Percentiles rank a stretch among this genome's conserved stretches.
Evolutionary conservation across 2,888 invertebrate species (phyloP).

Genomic region (Melanotus villosus): DNA sequence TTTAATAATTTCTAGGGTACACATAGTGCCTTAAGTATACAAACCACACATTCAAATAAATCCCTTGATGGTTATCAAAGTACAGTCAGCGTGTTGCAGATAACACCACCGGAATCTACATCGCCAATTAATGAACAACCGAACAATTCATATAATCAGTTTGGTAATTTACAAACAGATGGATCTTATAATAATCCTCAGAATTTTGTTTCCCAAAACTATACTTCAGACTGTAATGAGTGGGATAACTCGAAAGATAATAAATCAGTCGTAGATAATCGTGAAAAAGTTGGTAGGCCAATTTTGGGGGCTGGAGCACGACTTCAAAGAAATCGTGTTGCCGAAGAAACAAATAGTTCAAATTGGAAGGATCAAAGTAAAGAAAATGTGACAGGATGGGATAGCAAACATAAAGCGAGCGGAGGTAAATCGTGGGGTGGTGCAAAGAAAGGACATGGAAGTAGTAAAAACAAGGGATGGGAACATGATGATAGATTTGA

Average conservation of each 20-base stretch:
- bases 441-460: slow-evolving; percentile 41
- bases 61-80: slow-evolving; percentile 62
- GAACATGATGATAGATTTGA: slow-evolving; percentile 67
- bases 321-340: slow-evolving; percentile 54
- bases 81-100: slow-evolving; percentile 63
- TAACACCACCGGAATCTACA: slow-evolving; percentile 54
- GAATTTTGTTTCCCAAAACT: slow-evolving; percentile 28
- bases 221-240: slow-evolving; percentile 25
- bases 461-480: slow-evolving; percentile 60
- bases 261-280: slow-evolving; percentile 27
- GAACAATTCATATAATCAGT: slow-evolving; percentile 24
- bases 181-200: neutral
- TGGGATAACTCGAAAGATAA: slow-evolving; percentile 22
- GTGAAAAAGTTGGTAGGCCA: slow-evolving; percentile 60
- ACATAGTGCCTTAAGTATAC: slow-evolving; percentile 60
- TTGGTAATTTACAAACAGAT: slow-evolving; percentile 26
- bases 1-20: slow-evolving; percentile 60
- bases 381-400: slow-evolving; percentile 51
- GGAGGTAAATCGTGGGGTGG: slow-evolving; percentile 50
- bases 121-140: slow-evolving; percentile 47
- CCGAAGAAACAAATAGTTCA: slow-evolving; percentile 47
- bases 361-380: slow-evolving; percentile 51
- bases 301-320: slow-evolving; percentile 64
- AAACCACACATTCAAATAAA: slow-evolving; percentile 61
- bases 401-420: slow-evolving; percentile 48